Conservation (phyloP, 2,888 invertebrate species). For the Chirona hameri region DNA sequence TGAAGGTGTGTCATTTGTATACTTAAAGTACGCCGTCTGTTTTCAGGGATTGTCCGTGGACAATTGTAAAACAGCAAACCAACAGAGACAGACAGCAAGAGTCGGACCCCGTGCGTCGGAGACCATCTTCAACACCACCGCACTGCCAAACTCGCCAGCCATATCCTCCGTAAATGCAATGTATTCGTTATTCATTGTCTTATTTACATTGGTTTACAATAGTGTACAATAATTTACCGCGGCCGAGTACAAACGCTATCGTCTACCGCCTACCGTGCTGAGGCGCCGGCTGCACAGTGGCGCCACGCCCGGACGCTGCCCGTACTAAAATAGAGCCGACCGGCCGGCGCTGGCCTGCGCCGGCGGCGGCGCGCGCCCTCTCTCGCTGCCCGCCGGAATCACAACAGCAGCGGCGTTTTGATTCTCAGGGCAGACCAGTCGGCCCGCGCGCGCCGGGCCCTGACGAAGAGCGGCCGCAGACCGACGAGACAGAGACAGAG, state of each 20-base stretch:
- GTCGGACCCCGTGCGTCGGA: no score
- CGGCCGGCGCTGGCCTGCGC: not conserved
- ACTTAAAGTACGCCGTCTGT: no score
- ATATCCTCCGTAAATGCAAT: conserved; percentile 23
- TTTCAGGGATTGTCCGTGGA: no score
- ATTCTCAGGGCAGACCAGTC: not conserved
- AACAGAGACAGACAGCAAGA: no score
- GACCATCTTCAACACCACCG: no score
- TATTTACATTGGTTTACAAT: conserved; percentile 27
- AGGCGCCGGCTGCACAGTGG: not conserved
- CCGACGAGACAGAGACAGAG: not conserved
- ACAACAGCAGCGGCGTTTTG: conserved; percentile 1
- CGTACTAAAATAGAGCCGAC: conserved; percentile 2
- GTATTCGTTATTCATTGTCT: conserved; percentile 27
- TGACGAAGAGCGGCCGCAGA: not conserved
- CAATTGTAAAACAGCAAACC: no score
- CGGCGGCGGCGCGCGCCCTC: not conserved
- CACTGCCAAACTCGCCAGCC: not conserved
- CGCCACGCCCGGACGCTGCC: not conserved
- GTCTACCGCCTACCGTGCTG: not conserved
- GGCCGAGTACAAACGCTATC: conserved; percentile 23
- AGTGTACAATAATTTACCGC: conserved; percentile 24
- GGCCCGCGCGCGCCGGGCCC: not conserved
- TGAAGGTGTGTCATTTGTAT: no score
- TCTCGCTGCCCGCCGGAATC: not conserved